These are phyloP conservation scores for Bucco capensis DNA, from an alignment of 2,113 vertebrate genomes.

Conservation along the genomic window DNA sequence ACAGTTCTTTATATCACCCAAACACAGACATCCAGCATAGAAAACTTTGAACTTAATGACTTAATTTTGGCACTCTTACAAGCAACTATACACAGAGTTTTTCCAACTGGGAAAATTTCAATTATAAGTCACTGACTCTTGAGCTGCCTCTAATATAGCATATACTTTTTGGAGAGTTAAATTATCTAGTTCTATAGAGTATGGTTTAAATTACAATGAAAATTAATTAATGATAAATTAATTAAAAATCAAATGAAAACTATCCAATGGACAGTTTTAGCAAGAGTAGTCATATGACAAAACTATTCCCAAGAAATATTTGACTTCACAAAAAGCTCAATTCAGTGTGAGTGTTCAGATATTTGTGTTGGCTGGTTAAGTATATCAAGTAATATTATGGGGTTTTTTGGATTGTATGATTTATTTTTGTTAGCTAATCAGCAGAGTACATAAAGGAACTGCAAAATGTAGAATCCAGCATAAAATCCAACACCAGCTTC, in stretches of 20 bases:
- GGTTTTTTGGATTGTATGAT: neutral
- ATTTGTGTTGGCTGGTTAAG: neutral
- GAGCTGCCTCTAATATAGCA: neutral
- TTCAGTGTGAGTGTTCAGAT: neutral
- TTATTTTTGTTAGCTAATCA: neutral
- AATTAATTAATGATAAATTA: conserved; percentile 22
- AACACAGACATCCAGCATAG: neutral
- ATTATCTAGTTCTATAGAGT: neutral
- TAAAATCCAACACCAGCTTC: neutral
- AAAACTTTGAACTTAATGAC: neutral
- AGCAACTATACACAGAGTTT: neutral
- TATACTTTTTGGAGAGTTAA: neutral
- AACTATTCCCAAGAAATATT: neutral
- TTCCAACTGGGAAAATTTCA: neutral
- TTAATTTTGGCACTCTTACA: neutral
- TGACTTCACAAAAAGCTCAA: neutral
- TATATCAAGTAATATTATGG: neutral
- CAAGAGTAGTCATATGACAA: neutral
- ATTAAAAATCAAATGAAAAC: conserved; percentile 1
- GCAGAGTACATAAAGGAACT: neutral
- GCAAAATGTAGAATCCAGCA: neutral
- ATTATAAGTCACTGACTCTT: neutral
- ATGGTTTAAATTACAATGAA: neutral
- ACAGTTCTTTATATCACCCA: neutral
- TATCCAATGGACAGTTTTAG: neutral